A percentile compares a stretch with the other conserved stretches of the same genome.
Evolutionary conservation across 2,113 vertebrate genomes (phyloP).

Genomic region (Haemorhous mexicanus): DNA sequence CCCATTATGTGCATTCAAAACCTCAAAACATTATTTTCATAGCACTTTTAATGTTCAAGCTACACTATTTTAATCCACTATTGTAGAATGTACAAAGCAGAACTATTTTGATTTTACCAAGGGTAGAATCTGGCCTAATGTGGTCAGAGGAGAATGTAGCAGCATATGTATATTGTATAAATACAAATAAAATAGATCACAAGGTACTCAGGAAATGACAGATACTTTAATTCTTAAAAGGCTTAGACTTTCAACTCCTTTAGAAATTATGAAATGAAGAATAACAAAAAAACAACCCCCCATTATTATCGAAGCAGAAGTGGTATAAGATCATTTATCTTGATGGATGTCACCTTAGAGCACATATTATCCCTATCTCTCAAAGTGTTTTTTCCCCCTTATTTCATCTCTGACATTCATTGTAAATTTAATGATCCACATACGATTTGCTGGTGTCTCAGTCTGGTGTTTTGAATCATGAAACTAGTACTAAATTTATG

Average conservation of each 20-base stretch:
- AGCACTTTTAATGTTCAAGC: background rate
- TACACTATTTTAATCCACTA: background rate
- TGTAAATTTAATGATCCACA: conserved; percentile 88
- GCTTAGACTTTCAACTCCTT: conserved; percentile 66
- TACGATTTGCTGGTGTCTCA: conserved; percentile 84
- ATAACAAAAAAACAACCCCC: conserved; percentile 78
- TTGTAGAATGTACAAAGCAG: background rate
- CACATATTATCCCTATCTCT: conserved; percentile 84
- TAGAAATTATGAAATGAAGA: conserved; percentile 79
- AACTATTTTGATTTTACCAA: background rate
- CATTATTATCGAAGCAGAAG: conserved; percentile 80
- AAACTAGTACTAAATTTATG: conserved; percentile 84
- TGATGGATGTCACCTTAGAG: conserved; percentile 85
- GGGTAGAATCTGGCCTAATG: background rate
- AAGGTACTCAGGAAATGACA: conserved; percentile 67
- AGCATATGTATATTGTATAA: conserved; percentile 70
- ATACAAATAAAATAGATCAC: conserved; percentile 76
- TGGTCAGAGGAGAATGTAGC: conserved; percentile 61
- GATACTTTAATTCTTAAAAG: conserved; percentile 71
- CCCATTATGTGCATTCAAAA: background rate
- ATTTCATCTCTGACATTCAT: conserved; percentile 87
- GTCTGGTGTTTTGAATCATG: conserved; percentile 82
- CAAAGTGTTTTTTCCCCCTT: conserved; percentile 83
- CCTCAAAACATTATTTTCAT: background rate
- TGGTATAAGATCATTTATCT: conserved; percentile 82